Base-by-base conservation (phyloP, 2,113 vertebrate species). In the Spermophilus dauricus region DNA sequence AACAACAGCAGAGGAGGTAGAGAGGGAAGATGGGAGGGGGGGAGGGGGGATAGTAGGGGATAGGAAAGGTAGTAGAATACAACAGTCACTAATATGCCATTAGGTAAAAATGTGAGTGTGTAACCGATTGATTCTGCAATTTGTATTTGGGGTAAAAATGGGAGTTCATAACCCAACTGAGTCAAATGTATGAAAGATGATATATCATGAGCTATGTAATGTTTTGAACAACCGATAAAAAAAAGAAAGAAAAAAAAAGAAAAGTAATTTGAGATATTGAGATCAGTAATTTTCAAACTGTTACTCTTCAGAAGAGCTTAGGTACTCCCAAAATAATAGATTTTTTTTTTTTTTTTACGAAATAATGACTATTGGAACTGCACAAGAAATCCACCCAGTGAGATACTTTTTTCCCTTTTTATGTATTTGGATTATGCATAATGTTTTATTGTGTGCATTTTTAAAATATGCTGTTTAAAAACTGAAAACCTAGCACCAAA, bases 231-330 rank as follows among this genome's bases (percentile, higher is more conserved):
- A 37, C 2, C 37, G 2, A 37, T 37, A 37, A 37, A 37, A 37
- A 37, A 37, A 37, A 37, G 37, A 37, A 37, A 37, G 37, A 37
- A 37, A 37, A 2, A 37, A 37, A 37, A 37, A 37, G 53, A 89
- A 85, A n/a, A 94, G 37, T 53, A 69, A 72, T 72, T 82, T 86
- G 72, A 94, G 63, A 89, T 26, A 39, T 3, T 18, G 45, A 69
- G 45, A 84, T 91, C 39, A 78, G 67, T 81, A 39, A 11, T 92
- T 93, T 95, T 89, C n/a, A 45, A 72, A 82, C 11, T 37, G 20
- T 70, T 32, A 1, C n/a, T 84, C 32, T 72, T n/a, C 16, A 83
- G 28, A 89, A 89, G 13, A 56, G 8, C 39, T 91, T 39, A 70
- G 69, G 32, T 12, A 24, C n/a, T 76, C 8, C 30, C 12, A 8